Base-by-base conservation (phyloP, 2,888 invertebrate genomes). In the Eurytoma californica region DNA sequence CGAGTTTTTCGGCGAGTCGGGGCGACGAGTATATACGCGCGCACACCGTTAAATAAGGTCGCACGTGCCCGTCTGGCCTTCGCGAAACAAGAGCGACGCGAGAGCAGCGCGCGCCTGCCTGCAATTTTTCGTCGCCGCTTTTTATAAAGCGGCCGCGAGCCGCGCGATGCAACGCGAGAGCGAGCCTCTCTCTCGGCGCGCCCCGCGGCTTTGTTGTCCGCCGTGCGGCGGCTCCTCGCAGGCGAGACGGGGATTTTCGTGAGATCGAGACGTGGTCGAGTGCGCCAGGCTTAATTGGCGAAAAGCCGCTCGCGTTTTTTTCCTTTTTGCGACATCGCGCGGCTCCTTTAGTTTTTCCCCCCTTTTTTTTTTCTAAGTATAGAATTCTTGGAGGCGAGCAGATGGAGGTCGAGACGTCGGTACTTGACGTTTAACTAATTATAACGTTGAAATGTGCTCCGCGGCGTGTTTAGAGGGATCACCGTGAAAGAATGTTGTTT, bases 11-110 rank as follows among this genome's bases (percentile, higher is more conserved):
- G 53, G 14, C 3, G 12, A 3, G 51, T 16, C 16, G 14, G 3
- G 2, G 13, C 14, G 51, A 2, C 3, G 14, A 1, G 61, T 3
- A 9, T n/a, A 12, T 13, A 60, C 9, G 39, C 80, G 68, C 60
- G 68, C 24, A n/a, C 73, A 77, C 69, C 68, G 80, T 20, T 77
- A 77, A 77, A 80, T 74, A 80, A 74, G 77, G 80, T 72, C 77
- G 53, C 80, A 77, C 74, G 77, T 77, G 80, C 74, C 53, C 57
- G 49, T 51, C 60, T 69, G 73, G 60, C 73, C 77, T 80, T 77
- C 39, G 73, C 20, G 20, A 58, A 72, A 63, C 72, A 60, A 72
- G 66, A 72, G 55, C 67, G 53, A n/a, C 30, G 55, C 9, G 63
- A 28, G 30, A 30, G 28, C 14, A 24, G 30, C 30, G 61, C 16